Conservation (phyloP, 2,797 vertebrate genomes). For the Myoxocephalus aenaeus region DNA sequence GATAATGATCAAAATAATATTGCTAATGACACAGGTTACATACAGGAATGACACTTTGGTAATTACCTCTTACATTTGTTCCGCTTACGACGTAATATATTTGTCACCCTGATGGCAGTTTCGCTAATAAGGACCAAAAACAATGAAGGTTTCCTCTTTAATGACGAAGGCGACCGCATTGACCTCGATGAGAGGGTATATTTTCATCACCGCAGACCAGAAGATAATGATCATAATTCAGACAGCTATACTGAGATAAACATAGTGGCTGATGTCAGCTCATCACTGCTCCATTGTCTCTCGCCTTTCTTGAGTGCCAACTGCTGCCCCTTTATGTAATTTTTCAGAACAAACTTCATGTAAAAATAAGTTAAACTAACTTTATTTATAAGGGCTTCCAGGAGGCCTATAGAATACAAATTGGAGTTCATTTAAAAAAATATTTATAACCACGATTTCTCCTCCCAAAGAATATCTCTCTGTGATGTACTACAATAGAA, state of each 20-base stretch:
- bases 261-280: slow-evolving; percentile 32
- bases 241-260: slow-evolving; percentile 40
- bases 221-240: slow-evolving; percentile 56
- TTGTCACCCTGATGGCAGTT: slow-evolving; percentile 34
- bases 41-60: slow-evolving; percentile 46
- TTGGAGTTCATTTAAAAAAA: too few relatives aligned
- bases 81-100: slow-evolving; percentile 25
- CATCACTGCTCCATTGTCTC: slow-evolving; percentile 28
- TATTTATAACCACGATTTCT: not conserved
- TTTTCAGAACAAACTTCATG: slow-evolving; percentile 13
- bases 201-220: slow-evolving; percentile 36
- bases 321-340: slow-evolving; percentile 1
- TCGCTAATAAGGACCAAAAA: slow-evolving; percentile 24
- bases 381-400: not conserved
- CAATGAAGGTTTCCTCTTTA: not conserved
- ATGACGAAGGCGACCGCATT: slow-evolving; percentile 23
- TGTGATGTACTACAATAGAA: not conserved
- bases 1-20: slow-evolving; percentile 18
- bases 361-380: not conserved
- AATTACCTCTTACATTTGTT: slow-evolving; percentile 45
- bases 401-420: not conserved
- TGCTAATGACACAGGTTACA: slow-evolving; percentile 49
- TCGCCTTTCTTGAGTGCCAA: not conserved
- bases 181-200: slow-evolving; percentile 49
- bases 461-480: not conserved